Percentiles rank a stretch among this genome's conserved stretches.
phyloP scores from a whole-genome alignment of 1,140 invertebrate species.

The Leptinotarsa defecta region DNA sequence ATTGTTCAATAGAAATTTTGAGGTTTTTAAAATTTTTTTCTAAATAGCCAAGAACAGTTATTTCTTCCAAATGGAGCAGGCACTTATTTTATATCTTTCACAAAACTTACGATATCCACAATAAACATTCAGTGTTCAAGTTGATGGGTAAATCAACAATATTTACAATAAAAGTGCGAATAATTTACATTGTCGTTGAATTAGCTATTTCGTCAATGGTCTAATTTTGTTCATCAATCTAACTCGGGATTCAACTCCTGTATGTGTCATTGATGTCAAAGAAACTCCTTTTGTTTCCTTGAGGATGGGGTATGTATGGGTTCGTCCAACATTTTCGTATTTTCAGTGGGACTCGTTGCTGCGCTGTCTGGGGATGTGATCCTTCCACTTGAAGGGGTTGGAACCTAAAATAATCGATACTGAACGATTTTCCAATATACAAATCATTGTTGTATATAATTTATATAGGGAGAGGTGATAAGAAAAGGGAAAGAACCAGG shows the following conservation, averaged over 20 bases:
- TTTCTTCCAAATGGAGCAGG: no score
- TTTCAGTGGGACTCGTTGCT: conserved; percentile 50
- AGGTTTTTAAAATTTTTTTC: no score
- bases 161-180: background rate
- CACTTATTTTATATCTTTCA: no score
- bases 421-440: no score
- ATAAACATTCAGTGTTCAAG: no score
- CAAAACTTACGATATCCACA: no score
- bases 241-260: background rate
- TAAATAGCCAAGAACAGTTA: no score
- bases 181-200: background rate
- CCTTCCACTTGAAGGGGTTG: conserved; percentile 46
- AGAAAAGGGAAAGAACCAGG: no score
- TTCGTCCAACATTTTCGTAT: conserved; percentile 50
- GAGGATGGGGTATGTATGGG: conserved; percentile 50
- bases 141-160: no score
- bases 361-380: conserved; percentile 49
- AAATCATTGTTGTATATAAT: no score
- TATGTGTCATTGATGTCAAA: conserved; percentile 42
- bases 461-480: no score
- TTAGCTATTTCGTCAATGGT: background rate
- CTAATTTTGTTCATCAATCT: background rate
- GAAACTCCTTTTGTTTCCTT: conserved; percentile 51
- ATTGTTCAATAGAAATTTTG: no score
- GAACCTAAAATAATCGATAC: conserved; percentile 34